phyloP scores from a whole-genome alignment of 2,888 invertebrate species.

The Cephonodes hylas region DNA sequence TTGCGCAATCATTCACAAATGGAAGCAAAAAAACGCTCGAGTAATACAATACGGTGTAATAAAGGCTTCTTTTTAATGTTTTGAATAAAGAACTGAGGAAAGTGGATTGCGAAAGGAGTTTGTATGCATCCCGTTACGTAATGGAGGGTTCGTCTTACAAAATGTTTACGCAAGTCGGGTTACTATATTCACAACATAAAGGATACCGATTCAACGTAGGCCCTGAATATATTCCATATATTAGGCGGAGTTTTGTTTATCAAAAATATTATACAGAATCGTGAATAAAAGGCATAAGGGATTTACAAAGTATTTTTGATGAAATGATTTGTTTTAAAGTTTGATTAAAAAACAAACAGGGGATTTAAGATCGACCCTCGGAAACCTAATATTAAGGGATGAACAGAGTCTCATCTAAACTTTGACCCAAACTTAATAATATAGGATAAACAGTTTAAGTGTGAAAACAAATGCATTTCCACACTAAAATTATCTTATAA shows the following conservation, averaged over 20 bases:
- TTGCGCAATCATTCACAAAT: constrained; percentile 10
- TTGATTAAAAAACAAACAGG: no score
- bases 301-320: no score
- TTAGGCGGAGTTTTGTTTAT: not conserved
- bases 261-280: no score
- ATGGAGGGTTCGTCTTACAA: not conserved
- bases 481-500: no score
- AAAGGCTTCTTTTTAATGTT: not conserved
- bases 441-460: no score
- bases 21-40: constrained; percentile 1
- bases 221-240: not conserved
- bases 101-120: not conserved
- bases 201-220: not conserved
- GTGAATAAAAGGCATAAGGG: no score
- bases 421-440: no score
- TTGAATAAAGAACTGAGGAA: not conserved
- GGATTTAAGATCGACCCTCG: no score
- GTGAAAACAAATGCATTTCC: no score
- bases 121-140: not conserved
- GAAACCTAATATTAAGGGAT: no score
- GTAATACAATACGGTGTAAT: not conserved
- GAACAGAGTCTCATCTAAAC: no score
- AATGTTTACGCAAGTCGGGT: not conserved
- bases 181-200: not conserved
- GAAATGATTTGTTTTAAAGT: no score